Percentiles rank a stretch among this genome's conserved stretches.
These are phyloP conservation scores for Margaritifera margaritifera DNA, from an alignment of 2,888 invertebrate genomes.

Conservation along the genomic window DNA sequence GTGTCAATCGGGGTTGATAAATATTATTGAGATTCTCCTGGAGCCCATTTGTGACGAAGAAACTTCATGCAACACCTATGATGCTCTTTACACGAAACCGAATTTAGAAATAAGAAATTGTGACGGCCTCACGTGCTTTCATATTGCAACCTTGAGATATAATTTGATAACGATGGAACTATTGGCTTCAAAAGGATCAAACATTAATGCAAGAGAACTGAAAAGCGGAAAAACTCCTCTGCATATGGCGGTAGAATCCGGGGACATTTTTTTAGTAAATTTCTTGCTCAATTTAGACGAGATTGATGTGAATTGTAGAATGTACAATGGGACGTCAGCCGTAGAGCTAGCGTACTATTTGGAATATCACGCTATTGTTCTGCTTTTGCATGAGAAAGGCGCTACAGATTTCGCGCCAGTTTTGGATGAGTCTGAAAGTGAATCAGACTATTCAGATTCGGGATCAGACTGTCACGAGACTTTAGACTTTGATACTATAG, in stretches of 20 bases:
- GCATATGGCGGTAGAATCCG: conserved; percentile 15
- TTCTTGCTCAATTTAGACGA: no score
- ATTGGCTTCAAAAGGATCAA: conserved; percentile 15
- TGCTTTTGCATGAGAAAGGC: no score
- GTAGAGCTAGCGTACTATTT: no score
- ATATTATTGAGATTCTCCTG: conserved; percentile 12
- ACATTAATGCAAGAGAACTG: conserved; percentile 22
- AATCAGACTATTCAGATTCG: no score
- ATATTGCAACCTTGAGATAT: conserved; percentile 18
- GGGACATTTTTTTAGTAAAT: no score
- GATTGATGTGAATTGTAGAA: no score
- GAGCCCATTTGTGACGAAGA: conserved; percentile 26
- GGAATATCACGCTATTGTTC: no score
- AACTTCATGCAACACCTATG: conserved; percentile 22
- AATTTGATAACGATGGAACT: conserved; percentile 20
- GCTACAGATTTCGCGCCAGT: no score
- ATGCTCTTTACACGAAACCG: conserved; percentile 24
- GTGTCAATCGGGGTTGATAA: conserved; percentile 12
- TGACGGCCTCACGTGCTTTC: conserved; percentile 23
- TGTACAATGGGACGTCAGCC: no score
- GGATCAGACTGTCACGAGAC: no score
- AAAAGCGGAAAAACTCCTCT: conserved; percentile 31
- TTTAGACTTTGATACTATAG: no score
- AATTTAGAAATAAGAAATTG: conserved; percentile 24
- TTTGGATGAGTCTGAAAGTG: no score